Base-by-base conservation (phyloP, 2,888 invertebrate genomes). In the Cacoxenus indagator region DNA sequence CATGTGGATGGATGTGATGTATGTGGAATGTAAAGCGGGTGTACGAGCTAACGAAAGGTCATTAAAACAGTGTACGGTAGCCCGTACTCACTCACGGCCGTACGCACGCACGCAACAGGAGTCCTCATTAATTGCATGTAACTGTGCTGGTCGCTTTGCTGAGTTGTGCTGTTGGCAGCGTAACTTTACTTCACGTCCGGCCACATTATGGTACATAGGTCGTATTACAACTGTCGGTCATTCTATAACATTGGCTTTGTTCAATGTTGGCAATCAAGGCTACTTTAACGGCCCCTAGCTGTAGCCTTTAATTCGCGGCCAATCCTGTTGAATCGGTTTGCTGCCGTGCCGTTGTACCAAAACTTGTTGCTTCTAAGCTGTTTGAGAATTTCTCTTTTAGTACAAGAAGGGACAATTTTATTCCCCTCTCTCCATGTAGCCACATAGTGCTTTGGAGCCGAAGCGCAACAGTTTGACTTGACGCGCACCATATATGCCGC, bases 381-480 rank as follows among this genome's bases (percentile, higher is more conserved):
- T 62, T 24, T 55, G 11, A 27, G 26, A 26, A 9, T 51, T 51
- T 22, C 17, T 48, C 24, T 62, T 61, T 62, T 62, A 45, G 61
- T 62, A 67, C 65, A 64, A 54, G 45, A 26, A 9, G 67, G 70
- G 70, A 72, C 67, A 55, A 70, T 75, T 82, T 71, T 5, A 19
- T 51, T 17, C 68, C 37, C 65, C 73, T 70, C 11, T 24, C 5
- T 48, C n/a, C n/a, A n/a, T n/a, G n/a, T n/a, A n/a, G n/a, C n/a
- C n/a, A n/a, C n/a, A n/a, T n/a, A n/a, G n/a, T n/a, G n/a, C n/a
- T 54, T 27, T 48, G 46, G 45, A 67, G 70, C 78, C 77, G n/a
- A 55, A 54, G 66, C 66, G 66, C 66, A 66, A 66, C 66, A 66
- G 66, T 57, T 66, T 27, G 9, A 43, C 27, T 45, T 8, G 43